Evolutionary conservation across 2,888 invertebrate genomes (phyloP).

Genomic region (Polyommatus iphigenia): DNA sequence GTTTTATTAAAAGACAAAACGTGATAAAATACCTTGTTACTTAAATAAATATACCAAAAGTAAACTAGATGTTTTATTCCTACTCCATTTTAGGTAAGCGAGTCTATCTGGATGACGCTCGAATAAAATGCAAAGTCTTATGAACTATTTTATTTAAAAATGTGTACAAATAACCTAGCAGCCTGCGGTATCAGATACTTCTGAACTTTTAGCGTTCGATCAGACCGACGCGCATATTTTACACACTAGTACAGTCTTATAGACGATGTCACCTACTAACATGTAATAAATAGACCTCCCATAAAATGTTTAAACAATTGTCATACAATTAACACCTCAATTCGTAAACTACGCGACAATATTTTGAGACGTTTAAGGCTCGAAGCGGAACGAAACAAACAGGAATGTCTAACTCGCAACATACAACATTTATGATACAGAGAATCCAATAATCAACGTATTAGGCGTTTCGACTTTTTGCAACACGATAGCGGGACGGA

Average conservation of each 20-base stretch:
- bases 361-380: neutral
- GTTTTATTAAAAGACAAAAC: conserved; percentile 71
- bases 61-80: conserved; percentile 28
- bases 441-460: conserved; percentile 3
- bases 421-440: conserved; percentile 2
- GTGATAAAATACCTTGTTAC: conserved; percentile 72
- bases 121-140: conserved; percentile 37
- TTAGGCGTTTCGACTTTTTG: neutral
- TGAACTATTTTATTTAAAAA: conserved; percentile 61
- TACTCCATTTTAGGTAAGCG: neutral
- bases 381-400: conserved; percentile 22
- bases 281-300: conserved; percentile 29
- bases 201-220: conserved; percentile 39
- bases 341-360: neutral
- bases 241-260: conserved; percentile 28
- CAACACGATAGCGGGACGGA: neutral
- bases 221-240: conserved; percentile 14
- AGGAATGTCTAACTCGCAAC: conserved; percentile 25
- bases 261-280: conserved; percentile 26
- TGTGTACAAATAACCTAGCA: conserved; percentile 72
- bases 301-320: conserved; percentile 14
- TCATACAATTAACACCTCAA: neutral
- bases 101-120: neutral
- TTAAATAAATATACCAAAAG: conserved; percentile 61
- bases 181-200: conserved; percentile 54